Conservation (phyloP, 2,888 invertebrate genomes). For the Uropetala carovei region DNA sequence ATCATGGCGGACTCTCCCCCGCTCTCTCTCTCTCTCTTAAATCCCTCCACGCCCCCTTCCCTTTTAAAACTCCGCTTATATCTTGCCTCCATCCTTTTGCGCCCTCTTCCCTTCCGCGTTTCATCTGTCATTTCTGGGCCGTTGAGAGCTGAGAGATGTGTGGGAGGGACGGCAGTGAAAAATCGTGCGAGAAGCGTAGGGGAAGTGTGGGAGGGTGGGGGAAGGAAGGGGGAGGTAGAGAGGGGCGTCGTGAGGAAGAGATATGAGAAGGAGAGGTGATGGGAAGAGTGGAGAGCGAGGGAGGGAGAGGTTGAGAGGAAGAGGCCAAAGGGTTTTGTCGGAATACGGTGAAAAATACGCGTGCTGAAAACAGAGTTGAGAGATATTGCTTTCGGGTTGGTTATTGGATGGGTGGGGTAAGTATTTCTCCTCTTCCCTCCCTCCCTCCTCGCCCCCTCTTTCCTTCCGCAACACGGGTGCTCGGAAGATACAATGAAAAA, state of each 20-base stretch:
- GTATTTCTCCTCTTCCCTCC: conserved; percentile 4
- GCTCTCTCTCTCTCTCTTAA: neutral
- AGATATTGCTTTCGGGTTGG: conserved; percentile 58
- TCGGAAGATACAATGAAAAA: conserved; percentile 51
- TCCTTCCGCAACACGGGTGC: conserved; percentile 17
- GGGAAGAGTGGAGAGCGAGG: conserved; percentile 65
- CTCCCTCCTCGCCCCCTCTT: neutral
- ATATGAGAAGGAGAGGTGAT: conserved; percentile 78
- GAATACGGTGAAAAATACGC: conserved; percentile 66
- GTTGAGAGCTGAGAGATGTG: conserved; percentile 51
- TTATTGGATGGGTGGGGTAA: conserved; percentile 55
- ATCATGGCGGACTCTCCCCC: neutral
- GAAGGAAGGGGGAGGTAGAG: conserved; percentile 70
- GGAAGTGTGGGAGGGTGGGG: conserved; percentile 60
- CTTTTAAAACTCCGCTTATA: conserved; percentile 42
- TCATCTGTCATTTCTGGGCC: conserved; percentile 63
- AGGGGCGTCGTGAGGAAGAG: conserved; percentile 77
- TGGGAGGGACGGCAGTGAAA: conserved; percentile 36
- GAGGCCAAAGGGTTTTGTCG: conserved; percentile 64
- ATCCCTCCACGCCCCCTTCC: neutral
- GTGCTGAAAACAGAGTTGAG: conserved; percentile 53
- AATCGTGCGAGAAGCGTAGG: conserved; percentile 68
- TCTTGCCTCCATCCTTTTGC: neutral
- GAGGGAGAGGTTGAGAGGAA: conserved; percentile 68
- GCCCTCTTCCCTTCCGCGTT: conserved; percentile 21